Evolutionary conservation across 2,113 vertebrate species (phyloP).

Genomic region (Carettochelys insculpta): DNA sequence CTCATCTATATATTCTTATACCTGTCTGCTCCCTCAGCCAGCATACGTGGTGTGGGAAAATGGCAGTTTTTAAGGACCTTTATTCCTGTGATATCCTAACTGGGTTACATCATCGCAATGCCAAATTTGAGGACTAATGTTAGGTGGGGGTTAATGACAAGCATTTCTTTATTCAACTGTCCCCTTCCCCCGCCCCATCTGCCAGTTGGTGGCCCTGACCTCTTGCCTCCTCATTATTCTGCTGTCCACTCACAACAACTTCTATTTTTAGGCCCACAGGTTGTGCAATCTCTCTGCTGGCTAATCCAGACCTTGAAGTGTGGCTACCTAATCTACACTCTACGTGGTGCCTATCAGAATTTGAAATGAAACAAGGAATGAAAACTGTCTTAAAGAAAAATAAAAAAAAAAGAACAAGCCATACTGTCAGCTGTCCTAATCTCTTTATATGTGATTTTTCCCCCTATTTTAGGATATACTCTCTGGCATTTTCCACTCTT

Average conservation of each 20-base stretch:
- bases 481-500: slow-evolving; percentile 9
- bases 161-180: not conserved
- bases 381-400: slow-evolving; percentile 6
- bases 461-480: not conserved
- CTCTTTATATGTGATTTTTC: not conserved
- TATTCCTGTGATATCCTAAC: not conserved
- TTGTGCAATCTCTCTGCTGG: slow-evolving; percentile 10
- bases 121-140: not conserved
- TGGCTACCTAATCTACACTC: too few relatives aligned
- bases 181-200: too few relatives aligned
- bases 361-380: not conserved
- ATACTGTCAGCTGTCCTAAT: not conserved
- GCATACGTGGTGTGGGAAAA: not conserved
- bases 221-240: not conserved
- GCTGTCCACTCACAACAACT: not conserved
- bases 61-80: slow-evolving; percentile 17
- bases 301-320: not conserved
- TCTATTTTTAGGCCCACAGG: not conserved
- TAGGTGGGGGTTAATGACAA: not conserved
- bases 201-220: not conserved
- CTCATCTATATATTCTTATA: not conserved
- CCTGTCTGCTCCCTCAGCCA: not conserved
- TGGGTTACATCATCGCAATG: not conserved
- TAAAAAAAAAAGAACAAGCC: not conserved
- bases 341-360: not conserved